Evolutionary conservation across 1,140 invertebrate species (phyloP).

Genomic region (Galleria mellonella): DNA sequence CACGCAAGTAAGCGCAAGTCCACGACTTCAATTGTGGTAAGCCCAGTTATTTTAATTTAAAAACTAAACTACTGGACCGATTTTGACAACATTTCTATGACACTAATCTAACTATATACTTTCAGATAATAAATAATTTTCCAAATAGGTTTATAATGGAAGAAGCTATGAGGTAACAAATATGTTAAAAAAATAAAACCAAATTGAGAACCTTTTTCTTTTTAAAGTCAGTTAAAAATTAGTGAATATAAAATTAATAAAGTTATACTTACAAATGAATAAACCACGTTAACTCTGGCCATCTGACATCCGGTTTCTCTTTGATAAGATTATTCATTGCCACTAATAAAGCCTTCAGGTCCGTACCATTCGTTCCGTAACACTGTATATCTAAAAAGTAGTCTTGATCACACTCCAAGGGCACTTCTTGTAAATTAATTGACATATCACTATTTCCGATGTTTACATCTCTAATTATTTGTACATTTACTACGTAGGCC

Average conservation of each 20-base stretch:
- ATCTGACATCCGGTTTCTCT: slow-evolving; percentile 46
- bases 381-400: slow-evolving; percentile 54
- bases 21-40: too few relatives aligned
- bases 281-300: slow-evolving; percentile 56
- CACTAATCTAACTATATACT: too few relatives aligned
- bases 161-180: too few relatives aligned
- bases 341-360: slow-evolving; percentile 36
- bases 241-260: background rate
- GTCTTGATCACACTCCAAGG: slow-evolving; percentile 33
- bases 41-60: too few relatives aligned
- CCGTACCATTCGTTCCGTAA: slow-evolving; percentile 39
- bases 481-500: slow-evolving; percentile 59
- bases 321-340: slow-evolving; percentile 51
- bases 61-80: too few relatives aligned
- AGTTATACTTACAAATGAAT: slow-evolving; percentile 44
- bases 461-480: slow-evolving; percentile 51
- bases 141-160: too few relatives aligned
- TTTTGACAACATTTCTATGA: too few relatives aligned
- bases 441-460: slow-evolving; percentile 48
- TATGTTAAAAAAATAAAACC: too few relatives aligned
- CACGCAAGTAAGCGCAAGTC: too few relatives aligned
- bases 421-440: slow-evolving; percentile 49
- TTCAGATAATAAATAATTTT: too few relatives aligned
- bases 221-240: too few relatives aligned
- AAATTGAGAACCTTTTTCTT: too few relatives aligned